These are phyloP conservation scores for Otolemur garnettii DNA, from an alignment of 2,113 vertebrate species.

Conservation along the genomic window DNA sequence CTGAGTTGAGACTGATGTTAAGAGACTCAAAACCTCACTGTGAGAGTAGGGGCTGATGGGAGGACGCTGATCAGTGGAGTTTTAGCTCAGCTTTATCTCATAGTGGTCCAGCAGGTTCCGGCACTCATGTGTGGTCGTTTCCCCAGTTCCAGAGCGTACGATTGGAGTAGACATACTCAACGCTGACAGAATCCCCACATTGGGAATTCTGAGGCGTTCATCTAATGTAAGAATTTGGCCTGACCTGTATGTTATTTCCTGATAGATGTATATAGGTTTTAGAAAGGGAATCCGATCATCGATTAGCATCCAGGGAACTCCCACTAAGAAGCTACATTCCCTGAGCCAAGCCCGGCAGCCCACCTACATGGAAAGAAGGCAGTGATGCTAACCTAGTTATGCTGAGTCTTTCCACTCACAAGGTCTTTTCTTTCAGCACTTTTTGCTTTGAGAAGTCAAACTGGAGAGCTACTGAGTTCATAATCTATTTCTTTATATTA, in stretches of 20 bases:
- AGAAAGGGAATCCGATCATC: background rate
- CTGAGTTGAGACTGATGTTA: background rate
- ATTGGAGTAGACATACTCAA: background rate
- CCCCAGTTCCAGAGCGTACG: background rate
- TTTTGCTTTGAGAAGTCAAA: slow-evolving; percentile 36
- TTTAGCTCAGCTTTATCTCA: background rate
- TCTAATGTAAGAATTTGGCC: background rate
- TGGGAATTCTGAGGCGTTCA: background rate
- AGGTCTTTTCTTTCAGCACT: background rate
- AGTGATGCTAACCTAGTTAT: background rate
- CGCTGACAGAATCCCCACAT: background rate
- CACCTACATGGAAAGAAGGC: background rate
- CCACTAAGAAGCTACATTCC: background rate
- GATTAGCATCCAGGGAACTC: background rate
- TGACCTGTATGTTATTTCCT: background rate
- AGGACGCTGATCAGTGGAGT: background rate
- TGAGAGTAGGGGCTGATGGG: rapidly evolving
- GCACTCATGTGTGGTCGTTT: background rate
- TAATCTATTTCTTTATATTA: slow-evolving; percentile 24
- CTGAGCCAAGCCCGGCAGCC: background rate
- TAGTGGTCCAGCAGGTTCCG: background rate
- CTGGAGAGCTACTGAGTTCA: background rate
- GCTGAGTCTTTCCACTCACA: background rate
- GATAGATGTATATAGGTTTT: background rate
- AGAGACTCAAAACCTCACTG: background rate